phyloP scores from a whole-genome alignment of 2,888 invertebrate species.

The Bugula neritina region DNA sequence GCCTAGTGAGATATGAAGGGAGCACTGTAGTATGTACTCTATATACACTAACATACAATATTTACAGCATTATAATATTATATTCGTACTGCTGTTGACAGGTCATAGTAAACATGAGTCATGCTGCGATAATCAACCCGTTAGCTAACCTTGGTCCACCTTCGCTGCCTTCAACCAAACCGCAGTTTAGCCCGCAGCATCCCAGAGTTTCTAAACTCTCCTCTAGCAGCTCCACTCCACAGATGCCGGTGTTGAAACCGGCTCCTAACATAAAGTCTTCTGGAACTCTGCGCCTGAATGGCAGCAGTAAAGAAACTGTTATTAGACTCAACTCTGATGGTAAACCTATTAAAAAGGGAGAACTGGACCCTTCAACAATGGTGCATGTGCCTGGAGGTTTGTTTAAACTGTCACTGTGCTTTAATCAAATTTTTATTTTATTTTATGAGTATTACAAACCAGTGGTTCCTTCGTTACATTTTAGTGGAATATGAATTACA shows the following conservation, averaged over 20 bases:
- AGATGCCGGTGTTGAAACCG: constrained; percentile 21
- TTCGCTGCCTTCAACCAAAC: background rate
- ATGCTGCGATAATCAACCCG: constrained; percentile 20
- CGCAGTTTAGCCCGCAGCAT: background rate
- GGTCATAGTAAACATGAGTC: constrained; percentile 24
- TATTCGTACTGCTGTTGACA: background rate
- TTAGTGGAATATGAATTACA: too few species aligned
- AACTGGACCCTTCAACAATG: constrained; percentile 21
- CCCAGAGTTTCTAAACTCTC: background rate
- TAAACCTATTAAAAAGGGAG: constrained; percentile 22
- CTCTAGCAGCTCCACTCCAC: background rate
- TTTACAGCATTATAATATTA: background rate
- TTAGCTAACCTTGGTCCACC: constrained; percentile 11
- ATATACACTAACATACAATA: too few species aligned
- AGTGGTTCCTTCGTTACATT: too few species aligned
- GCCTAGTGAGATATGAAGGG: too few species aligned
- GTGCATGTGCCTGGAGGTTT: constrained; percentile 19
- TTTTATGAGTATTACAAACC: too few species aligned
- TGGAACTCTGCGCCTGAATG: too few species aligned
- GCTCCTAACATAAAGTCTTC: background rate
- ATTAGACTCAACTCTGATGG: constrained; percentile 2
- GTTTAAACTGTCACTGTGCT: too few species aligned
- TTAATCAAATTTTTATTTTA: too few species aligned
- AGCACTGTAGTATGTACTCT: too few species aligned
- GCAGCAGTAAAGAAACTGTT: background rate